Evolutionary conservation across 2,888 invertebrate species (phyloP), one percentile per base, ranked within the genome.

Genomic region (Glyphotaelius pellucidus): DNA sequence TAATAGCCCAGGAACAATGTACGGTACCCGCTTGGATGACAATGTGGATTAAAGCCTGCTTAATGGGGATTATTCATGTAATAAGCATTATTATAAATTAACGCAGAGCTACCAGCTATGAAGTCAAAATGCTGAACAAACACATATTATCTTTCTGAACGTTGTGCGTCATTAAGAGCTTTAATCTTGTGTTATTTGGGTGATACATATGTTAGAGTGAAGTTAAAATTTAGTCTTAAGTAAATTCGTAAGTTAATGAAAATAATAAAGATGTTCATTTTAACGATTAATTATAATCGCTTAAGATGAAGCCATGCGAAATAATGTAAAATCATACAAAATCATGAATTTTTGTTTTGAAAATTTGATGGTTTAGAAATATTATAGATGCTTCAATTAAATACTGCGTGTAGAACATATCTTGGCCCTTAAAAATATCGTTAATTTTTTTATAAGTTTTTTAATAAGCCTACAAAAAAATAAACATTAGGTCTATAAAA

Each of bases 31-130:
- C 30, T n/a, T n/a, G 35, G 85, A 38, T 32, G 30, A 31, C 81
- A 32, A 32, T 83, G 81, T 83, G 31, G 81, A 83, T 83, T 83
- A 83, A 83, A 83, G 0, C 81, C 81, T 83, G 81, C 81, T 83
- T 83, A 83, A 31, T 32, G 9, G 81, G 32, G 81, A 31, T 83
- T 83, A 35, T 83, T 83, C 31, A 35, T 83, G 25, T 83, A 83
- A 32, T 83, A 83, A 83, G 32, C 32, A 32, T 83, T 67, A 67
- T 67, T 83, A 81, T 81, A 30, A 31, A 81, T 30, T 81, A 81
- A 81, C 15, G 81, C 15, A 3, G 30, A 25, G 80, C 80, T 80
- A 30, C 19, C 31, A 14, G 81, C 32, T 31, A 81, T 2, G 31
- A 81, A 81, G 31, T 15, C 81, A 83, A 67, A 67, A 67, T 67